phyloP scores from a whole-genome alignment of 2,113 vertebrate genomes.

The Dolichallabes microphthalmus region DNA sequence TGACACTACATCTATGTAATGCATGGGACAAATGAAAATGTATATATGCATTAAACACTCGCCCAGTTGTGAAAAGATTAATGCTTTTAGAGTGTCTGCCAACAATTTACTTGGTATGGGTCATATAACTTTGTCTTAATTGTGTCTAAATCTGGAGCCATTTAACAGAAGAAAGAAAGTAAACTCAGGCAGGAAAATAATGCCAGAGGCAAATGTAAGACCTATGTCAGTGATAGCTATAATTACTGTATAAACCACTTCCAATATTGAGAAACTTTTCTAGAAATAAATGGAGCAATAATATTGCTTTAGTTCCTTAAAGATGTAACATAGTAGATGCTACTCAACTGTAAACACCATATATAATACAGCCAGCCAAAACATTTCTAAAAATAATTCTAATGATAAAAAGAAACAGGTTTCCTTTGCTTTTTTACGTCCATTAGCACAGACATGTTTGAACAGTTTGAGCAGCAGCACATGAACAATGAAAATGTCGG shows the following conservation, averaged over 20 bases:
- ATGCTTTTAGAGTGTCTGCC: neutral
- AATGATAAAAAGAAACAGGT: neutral
- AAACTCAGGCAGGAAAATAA: neutral
- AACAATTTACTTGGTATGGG: slow-evolving; percentile 8
- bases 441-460: neutral
- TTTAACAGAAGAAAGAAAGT: neutral
- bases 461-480: slow-evolving; percentile 12
- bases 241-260: neutral
- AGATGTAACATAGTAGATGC: neutral
- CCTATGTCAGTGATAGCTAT: neutral
- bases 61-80: slow-evolving; percentile 6
- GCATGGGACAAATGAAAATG: slow-evolving; percentile 10
- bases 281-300: neutral
- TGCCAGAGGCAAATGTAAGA: neutral
- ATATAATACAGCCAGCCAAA: neutral
- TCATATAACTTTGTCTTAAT: slow-evolving; percentile 22
- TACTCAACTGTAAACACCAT: neutral
- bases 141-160: neutral
- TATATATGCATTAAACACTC: slow-evolving; percentile 17
- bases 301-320: neutral
- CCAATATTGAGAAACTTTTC: neutral
- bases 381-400: neutral
- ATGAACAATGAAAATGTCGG: slow-evolving; percentile 10
- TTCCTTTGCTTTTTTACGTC: neutral
- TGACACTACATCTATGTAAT: neutral